Evolutionary conservation across 2,888 invertebrate genomes (phyloP).

Genomic region (Carpatolechia fugitivella): DNA sequence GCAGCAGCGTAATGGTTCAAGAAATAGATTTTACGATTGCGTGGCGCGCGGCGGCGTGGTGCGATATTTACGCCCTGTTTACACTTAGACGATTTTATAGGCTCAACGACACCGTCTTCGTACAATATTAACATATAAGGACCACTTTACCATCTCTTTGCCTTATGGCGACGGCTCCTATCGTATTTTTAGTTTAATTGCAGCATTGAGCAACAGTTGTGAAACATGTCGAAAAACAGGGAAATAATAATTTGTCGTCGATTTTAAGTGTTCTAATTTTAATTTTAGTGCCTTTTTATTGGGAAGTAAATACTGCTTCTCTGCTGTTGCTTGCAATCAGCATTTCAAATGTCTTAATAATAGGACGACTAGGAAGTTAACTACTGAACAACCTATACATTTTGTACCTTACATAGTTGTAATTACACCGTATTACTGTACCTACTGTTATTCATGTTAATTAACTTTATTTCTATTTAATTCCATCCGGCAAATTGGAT

Average conservation of each 20-base stretch:
- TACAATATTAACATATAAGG: slow-evolving; percentile 57
- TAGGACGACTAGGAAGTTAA: too few relatives aligned
- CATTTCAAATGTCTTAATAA: not conserved
- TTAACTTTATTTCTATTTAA: too few relatives aligned
- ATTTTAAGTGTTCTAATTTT: slow-evolving; percentile 27
- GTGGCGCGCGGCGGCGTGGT: slow-evolving; percentile 44
- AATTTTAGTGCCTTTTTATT: slow-evolving; percentile 26
- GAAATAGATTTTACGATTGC: slow-evolving; percentile 78
- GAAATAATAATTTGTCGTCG: slow-evolving; percentile 26
- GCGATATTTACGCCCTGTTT: slow-evolving; percentile 76
- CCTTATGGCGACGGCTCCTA: slow-evolving; percentile 18
- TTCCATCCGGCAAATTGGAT: too few relatives aligned
- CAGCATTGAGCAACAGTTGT: slow-evolving; percentile 28
- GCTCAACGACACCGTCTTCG: slow-evolving; percentile 70
- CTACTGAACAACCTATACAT: too few relatives aligned
- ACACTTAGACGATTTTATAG: slow-evolving; percentile 75
- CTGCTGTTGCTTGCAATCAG: not conserved
- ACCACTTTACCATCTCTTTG: slow-evolving; percentile 42
- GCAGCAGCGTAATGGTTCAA: slow-evolving; percentile 56
- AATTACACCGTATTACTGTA: too few relatives aligned
- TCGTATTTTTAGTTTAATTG: slow-evolving; percentile 25
- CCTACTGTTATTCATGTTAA: too few relatives aligned
- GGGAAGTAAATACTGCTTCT: slow-evolving; percentile 5
- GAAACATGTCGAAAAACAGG: slow-evolving; percentile 26
- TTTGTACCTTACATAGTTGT: too few relatives aligned